Base-by-base conservation (phyloP, 2,888 invertebrate genomes). In the Acleris laterana region DNA sequence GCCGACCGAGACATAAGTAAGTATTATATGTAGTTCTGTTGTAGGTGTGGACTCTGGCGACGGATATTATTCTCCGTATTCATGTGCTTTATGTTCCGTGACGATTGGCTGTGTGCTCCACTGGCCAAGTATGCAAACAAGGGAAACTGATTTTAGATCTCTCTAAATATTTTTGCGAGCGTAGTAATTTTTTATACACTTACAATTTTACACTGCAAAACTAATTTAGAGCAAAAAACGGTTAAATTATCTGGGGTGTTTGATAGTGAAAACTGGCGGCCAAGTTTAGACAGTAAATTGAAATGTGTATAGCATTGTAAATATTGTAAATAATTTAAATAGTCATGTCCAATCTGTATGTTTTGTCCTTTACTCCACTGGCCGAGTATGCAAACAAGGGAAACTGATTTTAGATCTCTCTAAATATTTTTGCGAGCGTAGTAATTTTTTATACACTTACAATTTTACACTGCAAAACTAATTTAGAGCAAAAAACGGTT, bases 361-460 rank as follows among this genome's bases (percentile, higher is more conserved):
- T n/a, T n/a, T n/a, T n/a, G n/a, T n/a, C n/a, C n/a, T n/a, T n/a
- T n/a, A n/a, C n/a, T n/a, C 68, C 71, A 69, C 55, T 68, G 71
- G 67, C 51, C 75, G 77, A 70, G 75, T 74, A 81, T 83, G 78
- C 74, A 81, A 79, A 81, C 62, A 68, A 74, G 70, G 70, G 69
- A 74, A 75, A 74, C 69, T 46, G 52, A 57, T 50, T 56, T 44
- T 46, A 9, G 32, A 61, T 68, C 69, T 71, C 60, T 68, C 68
- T 68, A 44, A 49, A 61, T 69, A 72, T 52, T 64, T 56, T 22
- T 50, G 22, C 3, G 44, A n/a, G 17, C 46, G 2, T 16, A n/a
- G 3, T 16, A n/a, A 16, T 5, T 44, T n/a, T n/a, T 44, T 44
- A 38, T 3, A 9, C 11, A 38, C 28, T 28, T 1, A 28, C 7